Evolutionary conservation across 2,888 invertebrate species (phyloP).

Genomic region (Diloba caeruleocephala): DNA sequence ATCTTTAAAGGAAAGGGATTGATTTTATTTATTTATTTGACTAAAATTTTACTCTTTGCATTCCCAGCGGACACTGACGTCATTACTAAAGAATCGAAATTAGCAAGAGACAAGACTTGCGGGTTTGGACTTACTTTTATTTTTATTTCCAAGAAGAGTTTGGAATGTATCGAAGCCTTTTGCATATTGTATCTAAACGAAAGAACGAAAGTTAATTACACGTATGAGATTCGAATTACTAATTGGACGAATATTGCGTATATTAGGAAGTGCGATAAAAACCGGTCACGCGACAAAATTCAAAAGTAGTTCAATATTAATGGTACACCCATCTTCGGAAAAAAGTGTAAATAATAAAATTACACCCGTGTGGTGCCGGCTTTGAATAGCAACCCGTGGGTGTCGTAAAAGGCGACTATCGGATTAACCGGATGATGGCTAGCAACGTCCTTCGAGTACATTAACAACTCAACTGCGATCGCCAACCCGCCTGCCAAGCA

Average conservation of each 20-base stretch:
- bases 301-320: too few relatives aligned
- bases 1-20: constrained; percentile 51
- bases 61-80: constrained; percentile 49
- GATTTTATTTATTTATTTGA: constrained; percentile 62
- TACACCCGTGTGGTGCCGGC: too few relatives aligned
- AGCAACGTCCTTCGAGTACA: too few relatives aligned
- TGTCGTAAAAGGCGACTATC: too few relatives aligned
- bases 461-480: too few relatives aligned
- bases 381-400: too few relatives aligned
- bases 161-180: constrained; percentile 9
- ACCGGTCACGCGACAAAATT: too few relatives aligned
- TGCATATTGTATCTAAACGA: constrained; percentile 7
- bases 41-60: constrained; percentile 41
- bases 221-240: background rate
- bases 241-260: background rate
- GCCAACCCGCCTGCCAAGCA: too few relatives aligned
- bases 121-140: constrained; percentile 22
- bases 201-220: constrained; percentile 5
- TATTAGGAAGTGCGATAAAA: too few relatives aligned
- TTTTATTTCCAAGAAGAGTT: constrained; percentile 12
- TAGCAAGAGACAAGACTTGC: constrained; percentile 15
- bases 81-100: constrained; percentile 48
- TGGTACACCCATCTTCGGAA: too few relatives aligned
- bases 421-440: too few relatives aligned
- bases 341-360: too few relatives aligned